Percentiles rank a stretch among this genome's conserved stretches.
phyloP scores from a whole-genome alignment of 2,888 invertebrate genomes.

The Clistopyga incitator region DNA sequence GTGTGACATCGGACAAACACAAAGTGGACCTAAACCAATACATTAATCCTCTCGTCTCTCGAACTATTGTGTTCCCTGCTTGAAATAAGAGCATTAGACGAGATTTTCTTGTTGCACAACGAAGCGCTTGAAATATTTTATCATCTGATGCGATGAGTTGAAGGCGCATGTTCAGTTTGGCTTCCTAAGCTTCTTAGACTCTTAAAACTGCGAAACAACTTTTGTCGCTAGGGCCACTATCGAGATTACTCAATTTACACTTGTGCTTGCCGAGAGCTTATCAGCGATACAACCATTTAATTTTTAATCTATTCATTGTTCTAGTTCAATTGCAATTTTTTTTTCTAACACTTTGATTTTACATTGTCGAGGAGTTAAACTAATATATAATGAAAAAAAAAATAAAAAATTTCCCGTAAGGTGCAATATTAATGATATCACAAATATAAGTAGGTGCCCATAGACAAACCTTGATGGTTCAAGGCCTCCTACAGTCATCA shows the following conservation, averaged over 20 bases:
- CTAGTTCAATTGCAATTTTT: no score
- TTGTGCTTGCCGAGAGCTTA: conserved; percentile 7
- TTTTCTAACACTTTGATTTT: no score
- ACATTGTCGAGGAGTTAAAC: no score
- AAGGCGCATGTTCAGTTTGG: conserved; percentile 20
- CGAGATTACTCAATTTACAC: background rate
- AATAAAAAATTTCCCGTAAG: background rate
- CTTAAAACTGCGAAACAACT: background rate
- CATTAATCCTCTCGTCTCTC: conserved; percentile 40
- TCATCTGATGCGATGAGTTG: conserved; percentile 1
- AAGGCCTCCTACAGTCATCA: conserved; percentile 1
- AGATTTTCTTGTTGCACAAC: conserved; percentile 46
- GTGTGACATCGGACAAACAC: conserved; percentile 3
- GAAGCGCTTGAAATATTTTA: conserved; percentile 25
- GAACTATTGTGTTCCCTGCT: conserved; percentile 2
- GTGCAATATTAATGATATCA: background rate
- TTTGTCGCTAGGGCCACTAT: background rate
- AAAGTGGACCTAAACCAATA: conserved; percentile 4
- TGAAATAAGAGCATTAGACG: conserved; percentile 35
- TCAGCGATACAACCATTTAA: conserved; percentile 1
- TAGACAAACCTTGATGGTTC: background rate
- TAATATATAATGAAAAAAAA: background rate
- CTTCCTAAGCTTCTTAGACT: conserved; percentile 42
- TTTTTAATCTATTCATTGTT: no score
- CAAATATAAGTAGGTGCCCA: background rate